phyloP scores from a whole-genome alignment of 2,888 invertebrate species.

The Temnothorax unifasciatus region DNA sequence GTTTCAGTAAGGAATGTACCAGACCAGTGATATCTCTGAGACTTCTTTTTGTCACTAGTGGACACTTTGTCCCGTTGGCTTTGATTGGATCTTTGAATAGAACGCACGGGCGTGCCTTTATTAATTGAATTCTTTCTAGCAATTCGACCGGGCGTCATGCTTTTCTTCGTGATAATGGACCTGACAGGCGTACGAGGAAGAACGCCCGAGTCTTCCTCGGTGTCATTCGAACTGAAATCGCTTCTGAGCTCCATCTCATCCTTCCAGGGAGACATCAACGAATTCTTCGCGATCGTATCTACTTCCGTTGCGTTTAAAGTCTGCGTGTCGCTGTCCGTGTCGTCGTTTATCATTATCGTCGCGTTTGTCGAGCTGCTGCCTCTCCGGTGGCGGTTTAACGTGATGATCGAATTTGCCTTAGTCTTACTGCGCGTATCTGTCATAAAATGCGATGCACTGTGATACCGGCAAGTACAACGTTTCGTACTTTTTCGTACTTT shows the following conservation, averaged over 20 bases:
- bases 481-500: conserved; percentile 46
- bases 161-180: conserved; percentile 55
- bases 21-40: conserved; percentile 79
- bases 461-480: conserved; percentile 68
- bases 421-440: conserved; percentile 81
- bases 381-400: conserved; percentile 77
- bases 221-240: conserved; percentile 46
- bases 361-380: conserved; percentile 66
- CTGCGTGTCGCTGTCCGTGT: conserved; percentile 63
- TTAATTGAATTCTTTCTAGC: conserved; percentile 54
- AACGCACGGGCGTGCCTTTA: conserved; percentile 30
- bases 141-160: conserved; percentile 37
- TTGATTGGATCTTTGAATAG: conserved; percentile 36
- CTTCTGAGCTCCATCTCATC: conserved; percentile 51
- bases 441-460: conserved; percentile 82
- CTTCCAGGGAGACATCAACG: conserved; percentile 74
- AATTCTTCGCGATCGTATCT: conserved; percentile 44
- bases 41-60: conserved; percentile 66
- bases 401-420: conserved; percentile 80
- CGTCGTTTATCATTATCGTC: conserved; percentile 63
- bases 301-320: conserved; percentile 46
- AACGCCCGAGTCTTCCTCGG: conserved; percentile 46
- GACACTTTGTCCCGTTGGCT: conserved; percentile 55
- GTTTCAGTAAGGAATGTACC: conserved; percentile 73
- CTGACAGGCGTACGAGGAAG: conserved; percentile 29